Percentiles rank a stretch among this genome's conserved stretches.
Conservation (phyloP, 2,888 invertebrate species). For the Gymnocheta viridis region DNA sequence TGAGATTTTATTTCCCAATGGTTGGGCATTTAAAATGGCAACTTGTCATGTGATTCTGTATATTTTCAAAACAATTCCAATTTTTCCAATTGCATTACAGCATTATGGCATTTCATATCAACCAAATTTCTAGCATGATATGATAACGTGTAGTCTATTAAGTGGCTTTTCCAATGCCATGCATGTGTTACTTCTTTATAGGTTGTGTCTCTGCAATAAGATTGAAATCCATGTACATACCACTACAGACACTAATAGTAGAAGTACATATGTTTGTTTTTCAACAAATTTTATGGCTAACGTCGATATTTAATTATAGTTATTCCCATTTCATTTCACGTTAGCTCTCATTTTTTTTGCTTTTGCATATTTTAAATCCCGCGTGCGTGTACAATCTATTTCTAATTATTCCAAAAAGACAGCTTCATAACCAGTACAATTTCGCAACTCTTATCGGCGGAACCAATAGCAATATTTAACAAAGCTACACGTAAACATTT, state of each 20-base stretch:
- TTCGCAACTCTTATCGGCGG: not conserved
- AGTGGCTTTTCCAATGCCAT: not conserved
- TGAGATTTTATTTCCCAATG: not conserved
- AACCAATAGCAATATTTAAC: not conserved
- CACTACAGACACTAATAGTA: not conserved
- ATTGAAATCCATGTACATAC: not conserved
- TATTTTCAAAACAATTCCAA: not conserved
- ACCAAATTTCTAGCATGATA: not conserved
- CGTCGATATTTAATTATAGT: conserved; percentile 36
- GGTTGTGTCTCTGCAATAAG: not conserved
- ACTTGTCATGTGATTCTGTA: not conserved
- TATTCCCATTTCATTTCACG: conserved; percentile 41
- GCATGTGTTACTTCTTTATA: not conserved
- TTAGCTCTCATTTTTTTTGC: not conserved
- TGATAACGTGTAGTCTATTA: not conserved
- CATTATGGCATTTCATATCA: conserved; percentile 5
- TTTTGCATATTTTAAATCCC: not conserved
- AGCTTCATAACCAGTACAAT: not conserved
- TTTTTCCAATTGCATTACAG: not conserved
- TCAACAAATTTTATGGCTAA: conserved; percentile 13
- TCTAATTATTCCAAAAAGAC: not conserved
- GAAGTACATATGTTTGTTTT: not conserved
- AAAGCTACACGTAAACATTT: conserved; percentile 34
- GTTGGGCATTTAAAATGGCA: conserved; percentile 20
- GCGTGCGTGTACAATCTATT: not conserved